Percentiles rank a stretch among this genome's conserved stretches.
These are phyloP conservation scores for Eucidaris tribuloides DNA, from an alignment of 35 echinoderm and acorn worm genomes.

Conservation along the genomic window DNA sequence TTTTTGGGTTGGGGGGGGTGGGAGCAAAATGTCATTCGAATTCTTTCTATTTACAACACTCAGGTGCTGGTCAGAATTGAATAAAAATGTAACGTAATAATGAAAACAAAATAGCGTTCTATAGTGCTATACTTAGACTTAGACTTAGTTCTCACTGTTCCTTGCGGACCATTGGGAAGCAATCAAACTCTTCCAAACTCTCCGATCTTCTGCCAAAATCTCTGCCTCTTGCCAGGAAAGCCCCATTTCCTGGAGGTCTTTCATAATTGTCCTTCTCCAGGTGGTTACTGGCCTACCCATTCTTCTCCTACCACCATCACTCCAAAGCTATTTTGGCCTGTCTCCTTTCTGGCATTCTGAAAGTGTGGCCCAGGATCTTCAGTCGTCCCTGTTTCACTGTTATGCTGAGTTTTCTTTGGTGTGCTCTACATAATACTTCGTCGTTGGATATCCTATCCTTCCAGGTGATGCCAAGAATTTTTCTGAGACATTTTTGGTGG, in stretches of 20 bases:
- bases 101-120: no score
- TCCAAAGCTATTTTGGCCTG: neutral
- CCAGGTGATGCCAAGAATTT: neutral
- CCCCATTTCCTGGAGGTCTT: no score
- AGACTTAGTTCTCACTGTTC: neutral
- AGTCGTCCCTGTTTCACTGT: neutral
- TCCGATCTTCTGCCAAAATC: no score
- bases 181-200: no score
- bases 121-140: no score
- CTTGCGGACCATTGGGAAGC: neutral
- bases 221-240: no score
- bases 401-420: neutral
- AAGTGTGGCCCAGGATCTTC: neutral
- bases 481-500: neutral
- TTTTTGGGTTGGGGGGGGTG: no score
- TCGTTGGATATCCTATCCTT: neutral
- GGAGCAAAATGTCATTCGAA: no score
- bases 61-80: no score
- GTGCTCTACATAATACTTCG: neutral
- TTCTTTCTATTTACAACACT: no score
- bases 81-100: no score
- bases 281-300: neutral
- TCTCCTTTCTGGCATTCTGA: slow-evolving; percentile 5
- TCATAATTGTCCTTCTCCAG: neutral
- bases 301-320: neutral